Evolutionary conservation across 1,140 invertebrate genomes (phyloP), one percentile per base, ranked within the genome.

Genomic region (Proales similis): DNA sequence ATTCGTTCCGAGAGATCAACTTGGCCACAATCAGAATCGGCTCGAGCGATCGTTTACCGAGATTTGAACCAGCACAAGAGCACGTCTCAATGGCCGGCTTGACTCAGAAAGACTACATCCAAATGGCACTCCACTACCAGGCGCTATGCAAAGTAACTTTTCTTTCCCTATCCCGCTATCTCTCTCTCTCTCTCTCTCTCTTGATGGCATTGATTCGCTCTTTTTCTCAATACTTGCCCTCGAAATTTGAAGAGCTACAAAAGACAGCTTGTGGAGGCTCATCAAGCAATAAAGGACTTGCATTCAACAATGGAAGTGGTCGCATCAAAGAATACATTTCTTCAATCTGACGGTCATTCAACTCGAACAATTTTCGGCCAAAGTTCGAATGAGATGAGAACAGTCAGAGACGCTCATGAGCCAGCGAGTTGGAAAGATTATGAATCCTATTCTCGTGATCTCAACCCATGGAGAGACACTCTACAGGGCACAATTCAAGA

Each of bases 301-400:
- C 51, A 39, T n/a, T 42, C 45, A 14, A 24, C 51, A 6, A 26
- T 57, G 5, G 36, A 42, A 42, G 36, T 42, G 39, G 39, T 57
- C 26, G 51, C 39, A 57, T 27, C 39, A 53, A 53, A 53, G 27
- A 53, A n/a, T n/a, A n/a, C n/a, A n/a, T n/a, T n/a, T n/a, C n/a
- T n/a, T n/a, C n/a, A n/a, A n/a, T n/a, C n/a, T n/a, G n/a, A n/a
- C n/a, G n/a, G n/a, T n/a, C n/a, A n/a, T n/a, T n/a, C n/a, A n/a
- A n/a, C n/a, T n/a, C n/a, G n/a, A n/a, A n/a, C n/a, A n/a, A n/a
- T n/a, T n/a, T n/a, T n/a, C n/a, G n/a, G n/a, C n/a, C n/a, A n/a
- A n/a, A n/a, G n/a, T n/a, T n/a, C n/a, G n/a, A n/a, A n/a, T n/a
- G n/a, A n/a, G n/a, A n/a, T n/a, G n/a, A n/a, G n/a, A n/a, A n/a